Conservation (phyloP, 2,888 invertebrate genomes). For the Trichogramma evanescens region DNA sequence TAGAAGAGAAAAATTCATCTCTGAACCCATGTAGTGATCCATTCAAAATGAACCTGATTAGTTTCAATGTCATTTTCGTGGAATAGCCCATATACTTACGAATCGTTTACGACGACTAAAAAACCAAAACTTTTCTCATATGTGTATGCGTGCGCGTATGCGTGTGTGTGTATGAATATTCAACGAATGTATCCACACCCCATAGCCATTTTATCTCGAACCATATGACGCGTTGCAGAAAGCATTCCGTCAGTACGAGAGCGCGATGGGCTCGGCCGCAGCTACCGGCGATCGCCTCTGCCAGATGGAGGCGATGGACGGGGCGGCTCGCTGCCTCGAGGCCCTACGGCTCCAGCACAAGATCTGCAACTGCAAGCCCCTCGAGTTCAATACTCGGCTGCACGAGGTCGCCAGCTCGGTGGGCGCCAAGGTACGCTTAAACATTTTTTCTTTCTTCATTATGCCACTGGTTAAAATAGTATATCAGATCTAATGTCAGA, state of each 20-base stretch:
- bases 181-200: too few species aligned
- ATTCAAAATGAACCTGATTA: too few species aligned
- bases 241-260: slow-evolving; percentile 76
- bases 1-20: too few species aligned
- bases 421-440: slow-evolving; percentile 72
- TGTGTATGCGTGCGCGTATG: neutral
- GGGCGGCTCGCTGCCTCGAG: slow-evolving; percentile 74
- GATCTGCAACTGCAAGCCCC: slow-evolving; percentile 79
- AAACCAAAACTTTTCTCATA: neutral
- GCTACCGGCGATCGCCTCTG: slow-evolving; percentile 75
- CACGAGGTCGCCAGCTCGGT: slow-evolving; percentile 78
- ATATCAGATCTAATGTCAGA: too few species aligned
- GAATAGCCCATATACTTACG: too few species aligned
- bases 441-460: too few species aligned
- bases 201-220: too few species aligned
- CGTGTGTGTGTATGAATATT: neutral
- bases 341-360: slow-evolving; percentile 70
- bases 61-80: too few species aligned
- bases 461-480: too few species aligned
- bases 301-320: slow-evolving; percentile 88
- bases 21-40: too few species aligned
- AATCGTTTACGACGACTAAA: too few species aligned
- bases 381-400: slow-evolving; percentile 77
- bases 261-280: slow-evolving; percentile 76
- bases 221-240: slow-evolving; percentile 47